Conservation (phyloP, 2,888 invertebrate genomes). For the Callyntrura guangdongensis region DNA sequence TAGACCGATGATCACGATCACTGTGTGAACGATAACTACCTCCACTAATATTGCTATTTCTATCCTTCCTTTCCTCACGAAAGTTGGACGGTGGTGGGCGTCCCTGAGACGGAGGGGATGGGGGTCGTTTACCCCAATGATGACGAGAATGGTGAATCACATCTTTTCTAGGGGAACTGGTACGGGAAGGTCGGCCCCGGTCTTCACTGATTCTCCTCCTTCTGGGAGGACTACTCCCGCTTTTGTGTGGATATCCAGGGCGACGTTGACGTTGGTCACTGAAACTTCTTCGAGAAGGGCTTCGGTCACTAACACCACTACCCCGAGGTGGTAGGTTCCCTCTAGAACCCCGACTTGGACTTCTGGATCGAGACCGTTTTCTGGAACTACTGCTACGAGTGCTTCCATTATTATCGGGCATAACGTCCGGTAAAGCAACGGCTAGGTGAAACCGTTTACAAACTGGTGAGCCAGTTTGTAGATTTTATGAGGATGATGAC, state of each 20-base stretch:
- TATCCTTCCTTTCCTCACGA: background rate
- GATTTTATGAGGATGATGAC: too few species aligned
- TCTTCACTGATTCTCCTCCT: conserved; percentile 5
- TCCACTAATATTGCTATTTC: background rate
- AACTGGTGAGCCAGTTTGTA: too few species aligned
- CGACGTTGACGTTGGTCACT: background rate
- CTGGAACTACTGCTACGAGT: background rate
- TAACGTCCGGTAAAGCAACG: too few species aligned
- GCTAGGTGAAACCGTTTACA: too few species aligned
- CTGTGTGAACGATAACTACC: background rate
- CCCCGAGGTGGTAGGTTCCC: background rate
- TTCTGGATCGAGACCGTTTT: background rate
- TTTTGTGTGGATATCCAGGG: too few species aligned
- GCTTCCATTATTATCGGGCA: too few species aligned
- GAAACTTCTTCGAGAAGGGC: background rate
- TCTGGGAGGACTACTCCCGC: background rate
- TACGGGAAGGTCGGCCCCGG: background rate
- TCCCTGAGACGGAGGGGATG: background rate
- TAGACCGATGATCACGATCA: background rate
- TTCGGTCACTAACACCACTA: background rate
- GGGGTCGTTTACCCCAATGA: background rate
- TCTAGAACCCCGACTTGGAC: background rate
- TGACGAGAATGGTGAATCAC: background rate
- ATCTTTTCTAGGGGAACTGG: background rate
- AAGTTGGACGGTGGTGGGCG: background rate